Percentiles rank a stretch among this genome's conserved stretches.
phyloP scores from a whole-genome alignment of 2,888 invertebrate species.

The Trissonchulus latispiculum region DNA sequence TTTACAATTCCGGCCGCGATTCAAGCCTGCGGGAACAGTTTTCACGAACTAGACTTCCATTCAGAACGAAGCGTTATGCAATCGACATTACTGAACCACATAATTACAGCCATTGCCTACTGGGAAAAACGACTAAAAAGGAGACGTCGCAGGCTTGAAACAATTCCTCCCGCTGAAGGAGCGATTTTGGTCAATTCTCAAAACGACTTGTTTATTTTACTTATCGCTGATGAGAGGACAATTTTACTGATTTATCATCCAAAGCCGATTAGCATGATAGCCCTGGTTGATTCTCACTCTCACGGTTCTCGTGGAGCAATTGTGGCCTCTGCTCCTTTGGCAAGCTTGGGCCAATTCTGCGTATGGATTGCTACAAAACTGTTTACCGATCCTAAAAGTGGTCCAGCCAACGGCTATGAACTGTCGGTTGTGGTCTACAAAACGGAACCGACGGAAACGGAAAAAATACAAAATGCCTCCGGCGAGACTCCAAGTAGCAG shows the following conservation, averaged over 20 bases:
- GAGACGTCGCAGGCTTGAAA: background rate
- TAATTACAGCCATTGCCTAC: background rate
- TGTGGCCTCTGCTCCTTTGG: background rate
- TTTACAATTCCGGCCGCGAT: constrained; percentile 16
- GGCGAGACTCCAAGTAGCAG: background rate
- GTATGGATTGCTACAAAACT: background rate
- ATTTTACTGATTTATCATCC: background rate
- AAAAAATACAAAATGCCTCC: too few relatives aligned
- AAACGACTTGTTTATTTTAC: background rate
- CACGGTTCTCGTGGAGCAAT: background rate
- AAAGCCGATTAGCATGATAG: background rate
- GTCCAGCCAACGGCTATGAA: background rate
- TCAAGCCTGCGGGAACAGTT: background rate
- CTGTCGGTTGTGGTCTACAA: background rate
- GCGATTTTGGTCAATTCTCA: background rate
- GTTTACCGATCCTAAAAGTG: background rate
- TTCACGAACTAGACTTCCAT: constrained; percentile 4
- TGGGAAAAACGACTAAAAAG: background rate
- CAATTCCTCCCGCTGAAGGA: background rate
- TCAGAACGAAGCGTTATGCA: background rate
- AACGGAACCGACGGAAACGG: too few relatives aligned
- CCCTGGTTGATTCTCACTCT: background rate
- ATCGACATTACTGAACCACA: background rate
- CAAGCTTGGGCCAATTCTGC: background rate
- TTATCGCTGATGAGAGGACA: background rate